Evolutionary conservation across 2,797 vertebrate species (phyloP).

Genomic region (Paedocypris micromegethes): DNA sequence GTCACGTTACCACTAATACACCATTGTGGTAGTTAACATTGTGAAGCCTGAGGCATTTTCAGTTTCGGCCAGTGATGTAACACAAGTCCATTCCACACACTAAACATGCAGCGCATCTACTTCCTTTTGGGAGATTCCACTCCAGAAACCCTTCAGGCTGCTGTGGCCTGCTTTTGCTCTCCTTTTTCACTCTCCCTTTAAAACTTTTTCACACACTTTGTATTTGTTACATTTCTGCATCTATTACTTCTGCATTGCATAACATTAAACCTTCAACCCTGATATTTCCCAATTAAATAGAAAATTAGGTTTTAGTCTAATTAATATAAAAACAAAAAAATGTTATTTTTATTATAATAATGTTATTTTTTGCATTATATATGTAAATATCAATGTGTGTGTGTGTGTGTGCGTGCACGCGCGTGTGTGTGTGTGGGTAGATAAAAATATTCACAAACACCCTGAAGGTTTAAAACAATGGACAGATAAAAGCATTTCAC

Average conservation of each 20-base stretch:
- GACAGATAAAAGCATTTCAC: too few species aligned
- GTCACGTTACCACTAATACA: not conserved
- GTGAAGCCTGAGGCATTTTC: not conserved
- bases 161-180: constrained; percentile 8
- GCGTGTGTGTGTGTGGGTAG: too few species aligned
- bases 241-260: not conserved
- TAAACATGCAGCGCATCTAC: not conserved
- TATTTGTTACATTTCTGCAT: not conserved
- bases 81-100: not conserved
- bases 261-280: too few species aligned
- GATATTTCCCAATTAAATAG: too few species aligned
- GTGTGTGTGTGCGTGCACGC: too few species aligned
- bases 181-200: constrained; percentile 39
- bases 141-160: constrained; percentile 5
- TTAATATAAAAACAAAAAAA: too few species aligned
- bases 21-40: not conserved
- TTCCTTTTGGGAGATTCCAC: constrained; percentile 33
- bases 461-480: too few species aligned
- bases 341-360: too few species aligned
- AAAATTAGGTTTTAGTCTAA: too few species aligned
- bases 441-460: too few species aligned
- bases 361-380: too few species aligned
- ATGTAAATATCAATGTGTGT: too few species aligned
- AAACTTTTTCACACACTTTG: constrained; percentile 1
- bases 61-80: constrained; percentile 26